phyloP scores from a whole-genome alignment of 1,140 invertebrate species.

The Agraylea sexmaculata region DNA sequence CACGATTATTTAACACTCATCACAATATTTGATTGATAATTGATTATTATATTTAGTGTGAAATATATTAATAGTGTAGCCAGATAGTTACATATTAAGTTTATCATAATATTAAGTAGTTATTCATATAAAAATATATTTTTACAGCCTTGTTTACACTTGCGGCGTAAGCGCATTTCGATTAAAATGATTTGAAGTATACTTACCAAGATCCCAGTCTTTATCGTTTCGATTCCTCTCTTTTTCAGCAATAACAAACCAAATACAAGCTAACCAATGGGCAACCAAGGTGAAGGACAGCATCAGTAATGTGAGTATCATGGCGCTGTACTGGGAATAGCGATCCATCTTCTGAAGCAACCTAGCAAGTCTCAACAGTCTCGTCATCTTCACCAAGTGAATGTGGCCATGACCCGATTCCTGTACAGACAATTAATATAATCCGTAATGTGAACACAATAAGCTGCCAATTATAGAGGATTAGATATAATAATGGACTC shows the following conservation, averaged over 20 bases:
- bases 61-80: too few species aligned
- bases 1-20: too few species aligned
- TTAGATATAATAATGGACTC: constrained; percentile 32
- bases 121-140: constrained; percentile 13
- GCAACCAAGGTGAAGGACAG: constrained; percentile 90
- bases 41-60: too few species aligned
- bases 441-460: neutral
- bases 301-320: constrained; percentile 93
- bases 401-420: constrained; percentile 67
- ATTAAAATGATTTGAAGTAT: neutral
- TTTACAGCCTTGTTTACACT: constrained; percentile 5
- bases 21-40: too few species aligned
- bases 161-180: too few species aligned
- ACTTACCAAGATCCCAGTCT: constrained; percentile 68
- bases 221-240: constrained; percentile 60
- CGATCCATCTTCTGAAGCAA: constrained; percentile 96
- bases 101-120: too few species aligned
- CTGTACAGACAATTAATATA: constrained; percentile 29
- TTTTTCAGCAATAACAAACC: constrained; percentile 93
- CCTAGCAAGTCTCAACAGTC: constrained; percentile 80
- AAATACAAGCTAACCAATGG: constrained; percentile 98
- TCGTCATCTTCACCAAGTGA: constrained; percentile 89
- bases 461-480: neutral
- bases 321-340: constrained; percentile 89
- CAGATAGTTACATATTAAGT: too few species aligned